Evolutionary conservation across 2,888 invertebrate genomes (phyloP).

Genomic region (Pachycephus smyrnensis): DNA sequence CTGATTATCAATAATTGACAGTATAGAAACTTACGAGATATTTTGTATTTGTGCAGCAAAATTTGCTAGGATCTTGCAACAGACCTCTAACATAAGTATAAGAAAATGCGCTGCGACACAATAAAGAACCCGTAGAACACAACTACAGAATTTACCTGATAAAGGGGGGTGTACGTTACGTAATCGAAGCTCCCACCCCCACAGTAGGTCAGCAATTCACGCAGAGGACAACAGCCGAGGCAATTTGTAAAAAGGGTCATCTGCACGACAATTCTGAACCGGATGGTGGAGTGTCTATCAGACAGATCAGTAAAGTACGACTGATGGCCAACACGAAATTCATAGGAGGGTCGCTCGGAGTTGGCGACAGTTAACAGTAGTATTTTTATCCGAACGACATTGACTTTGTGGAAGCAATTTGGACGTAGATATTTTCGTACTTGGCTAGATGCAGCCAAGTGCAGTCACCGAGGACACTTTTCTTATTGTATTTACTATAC

Average conservation of each 20-base stretch:
- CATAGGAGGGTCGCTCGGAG: slow-evolving; percentile 11
- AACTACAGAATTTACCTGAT: slow-evolving; percentile 45
- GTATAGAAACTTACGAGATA: not conserved
- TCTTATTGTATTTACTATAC: not conserved
- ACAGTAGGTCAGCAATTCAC: slow-evolving; percentile 9
- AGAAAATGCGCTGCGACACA: not conserved
- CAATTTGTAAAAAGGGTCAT: slow-evolving; percentile 28
- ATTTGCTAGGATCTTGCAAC: not conserved
- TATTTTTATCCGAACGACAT: slow-evolving; percentile 53
- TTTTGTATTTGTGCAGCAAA: not conserved
- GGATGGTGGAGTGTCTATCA: not conserved
- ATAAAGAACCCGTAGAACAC: not conserved
- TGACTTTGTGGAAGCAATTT: slow-evolving; percentile 41
- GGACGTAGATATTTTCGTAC: not conserved
- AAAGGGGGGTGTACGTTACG: slow-evolving; percentile 52
- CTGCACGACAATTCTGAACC: not conserved
- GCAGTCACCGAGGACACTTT: not conserved
- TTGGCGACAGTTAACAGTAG: slow-evolving; percentile 40
- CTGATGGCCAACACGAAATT: slow-evolving; percentile 20
- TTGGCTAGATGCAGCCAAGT: slow-evolving; percentile 2
- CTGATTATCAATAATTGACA: not conserved
- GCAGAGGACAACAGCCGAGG: slow-evolving; percentile 34
- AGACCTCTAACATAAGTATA: not conserved
- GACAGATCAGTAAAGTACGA: slow-evolving; percentile 22
- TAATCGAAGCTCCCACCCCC: slow-evolving; percentile 50